Evolutionary conservation across 2,113 vertebrate genomes (phyloP).

Genomic region (Toxotes chatareus): DNA sequence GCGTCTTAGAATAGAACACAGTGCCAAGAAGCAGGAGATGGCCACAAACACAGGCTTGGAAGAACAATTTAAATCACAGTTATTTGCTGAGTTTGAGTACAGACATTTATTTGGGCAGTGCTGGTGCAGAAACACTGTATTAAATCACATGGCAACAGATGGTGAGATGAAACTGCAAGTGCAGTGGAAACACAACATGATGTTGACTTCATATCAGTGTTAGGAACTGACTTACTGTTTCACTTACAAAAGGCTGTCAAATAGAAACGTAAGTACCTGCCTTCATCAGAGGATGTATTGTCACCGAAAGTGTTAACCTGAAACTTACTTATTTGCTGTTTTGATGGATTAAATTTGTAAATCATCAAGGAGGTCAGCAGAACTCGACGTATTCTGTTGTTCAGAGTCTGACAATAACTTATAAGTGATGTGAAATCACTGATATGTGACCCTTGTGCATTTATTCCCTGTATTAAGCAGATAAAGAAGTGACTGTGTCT

Average conservation of each 20-base stretch:
- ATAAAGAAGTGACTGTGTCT: no score
- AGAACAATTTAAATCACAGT: slow-evolving; percentile 44
- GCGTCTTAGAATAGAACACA: slow-evolving; percentile 38
- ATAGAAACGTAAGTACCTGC: no score
- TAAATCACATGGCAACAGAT: not conserved
- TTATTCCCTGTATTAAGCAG: no score
- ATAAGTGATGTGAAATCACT: not conserved
- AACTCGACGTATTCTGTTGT: no score
- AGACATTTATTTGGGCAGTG: slow-evolving; percentile 32
- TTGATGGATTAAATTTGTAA: not conserved
- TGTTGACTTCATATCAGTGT: not conserved
- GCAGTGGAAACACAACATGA: not conserved
- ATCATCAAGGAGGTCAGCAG: not conserved
- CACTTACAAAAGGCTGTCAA: not conserved
- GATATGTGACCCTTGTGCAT: not conserved
- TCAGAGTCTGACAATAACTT: not conserved
- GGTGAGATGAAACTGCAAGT: not conserved
- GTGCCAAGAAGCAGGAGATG: slow-evolving; percentile 45
- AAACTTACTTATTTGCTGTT: not conserved
- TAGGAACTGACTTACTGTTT: not conserved
- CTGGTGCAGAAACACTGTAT: not conserved
- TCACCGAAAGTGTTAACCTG: not conserved
- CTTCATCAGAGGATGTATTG: no score
- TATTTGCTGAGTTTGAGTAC: slow-evolving; percentile 39
- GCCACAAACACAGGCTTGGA: slow-evolving; percentile 29